Evolutionary conservation across 2,797 vertebrate genomes (phyloP).

Genomic region (Carduelis carduelis): DNA sequence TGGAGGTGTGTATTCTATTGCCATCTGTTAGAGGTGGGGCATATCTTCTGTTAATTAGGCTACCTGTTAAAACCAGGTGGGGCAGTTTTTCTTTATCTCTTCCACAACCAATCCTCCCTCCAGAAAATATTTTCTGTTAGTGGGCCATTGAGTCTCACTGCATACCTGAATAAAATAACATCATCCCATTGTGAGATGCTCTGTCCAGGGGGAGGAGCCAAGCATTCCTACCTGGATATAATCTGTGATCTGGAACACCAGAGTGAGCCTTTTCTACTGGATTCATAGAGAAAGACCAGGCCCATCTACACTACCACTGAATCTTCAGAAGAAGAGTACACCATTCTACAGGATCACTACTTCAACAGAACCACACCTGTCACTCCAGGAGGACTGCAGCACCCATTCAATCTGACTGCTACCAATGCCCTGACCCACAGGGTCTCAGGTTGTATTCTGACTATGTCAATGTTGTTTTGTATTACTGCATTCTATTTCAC

Average conservation of each 20-base stretch:
- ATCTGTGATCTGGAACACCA: neutral
- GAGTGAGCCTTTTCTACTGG: neutral
- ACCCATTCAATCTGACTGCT: neutral
- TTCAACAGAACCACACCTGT: neutral
- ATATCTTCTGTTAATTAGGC: neutral
- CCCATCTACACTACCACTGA: neutral
- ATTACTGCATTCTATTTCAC: neutral
- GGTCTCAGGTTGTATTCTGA: neutral
- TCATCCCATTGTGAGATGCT: neutral
- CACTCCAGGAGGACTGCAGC: neutral
- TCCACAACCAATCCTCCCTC: neutral
- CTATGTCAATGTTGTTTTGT: neutral
- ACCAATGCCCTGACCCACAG: neutral
- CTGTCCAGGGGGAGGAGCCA: neutral
- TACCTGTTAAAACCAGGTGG: neutral
- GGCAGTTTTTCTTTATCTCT: neutral
- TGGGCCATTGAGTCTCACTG: neutral
- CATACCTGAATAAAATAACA: neutral
- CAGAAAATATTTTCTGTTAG: neutral
- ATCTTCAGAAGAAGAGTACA: neutral
- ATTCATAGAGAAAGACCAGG: neutral
- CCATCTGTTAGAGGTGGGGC: neutral
- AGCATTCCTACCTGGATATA: neutral
- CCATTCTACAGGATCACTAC: neutral
- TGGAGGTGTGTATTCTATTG: neutral